These are phyloP conservation scores for Epistrophella euchroma DNA, from an alignment of 2,888 invertebrate genomes.

Conservation along the genomic window DNA sequence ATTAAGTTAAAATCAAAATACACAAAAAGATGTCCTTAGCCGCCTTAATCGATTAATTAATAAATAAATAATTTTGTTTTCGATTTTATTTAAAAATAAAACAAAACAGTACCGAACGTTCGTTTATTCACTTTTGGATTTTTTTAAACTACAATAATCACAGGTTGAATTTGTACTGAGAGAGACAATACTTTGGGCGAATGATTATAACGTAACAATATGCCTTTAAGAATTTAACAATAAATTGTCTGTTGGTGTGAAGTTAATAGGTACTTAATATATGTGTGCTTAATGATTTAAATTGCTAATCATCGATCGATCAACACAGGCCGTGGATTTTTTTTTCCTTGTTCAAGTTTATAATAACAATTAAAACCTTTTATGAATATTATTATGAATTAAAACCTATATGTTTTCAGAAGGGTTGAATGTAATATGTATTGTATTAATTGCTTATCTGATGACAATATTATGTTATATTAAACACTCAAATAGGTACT, in stretches of 20 bases:
- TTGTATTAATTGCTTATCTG: too few relatives aligned
- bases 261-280: neutral
- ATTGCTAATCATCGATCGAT: constrained; percentile 16
- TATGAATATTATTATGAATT: too few relatives aligned
- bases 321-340: constrained; percentile 4
- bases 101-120: neutral
- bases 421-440: neutral
- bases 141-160: neutral
- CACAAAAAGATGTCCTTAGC: neutral
- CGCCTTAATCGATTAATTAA: too few relatives aligned
- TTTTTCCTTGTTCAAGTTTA: constrained; percentile 2
- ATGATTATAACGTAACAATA: neutral
- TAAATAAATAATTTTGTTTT: neutral
- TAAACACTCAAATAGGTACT: too few relatives aligned
- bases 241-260: neutral
- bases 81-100: neutral
- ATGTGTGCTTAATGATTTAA: constrained; percentile 16
- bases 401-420: neutral
- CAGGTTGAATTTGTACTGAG: constrained; percentile 7
- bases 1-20: neutral
- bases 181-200: neutral
- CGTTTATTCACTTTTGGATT: neutral
- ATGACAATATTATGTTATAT: too few relatives aligned
- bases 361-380: neutral
- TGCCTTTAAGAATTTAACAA: neutral